Base-by-base conservation (phyloP, 92 coral and sea anemone genomes). In the Metridium senile region DNA sequence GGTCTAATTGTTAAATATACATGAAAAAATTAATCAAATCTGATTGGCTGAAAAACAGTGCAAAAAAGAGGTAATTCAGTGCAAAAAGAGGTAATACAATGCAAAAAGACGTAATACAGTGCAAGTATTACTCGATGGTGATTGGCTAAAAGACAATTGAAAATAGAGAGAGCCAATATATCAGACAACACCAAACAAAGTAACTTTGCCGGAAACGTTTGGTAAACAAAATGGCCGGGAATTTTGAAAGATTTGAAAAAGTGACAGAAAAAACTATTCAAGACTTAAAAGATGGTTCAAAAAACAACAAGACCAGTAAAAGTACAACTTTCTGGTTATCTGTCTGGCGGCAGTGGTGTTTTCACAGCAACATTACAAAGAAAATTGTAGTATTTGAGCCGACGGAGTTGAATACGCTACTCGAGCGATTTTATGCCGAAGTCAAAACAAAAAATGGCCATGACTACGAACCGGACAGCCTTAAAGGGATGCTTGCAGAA, bases 371-470 rank as follows among this genome's bases (percentile, higher is more conserved):
- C 26, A 54, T 54, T 54, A 4, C 22, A 9, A 9, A 10, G 4
- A 6, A 3, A 4, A n/a, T 9, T 9, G 22, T 8, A n/a, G 4
- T 10, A 9, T 21, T 8, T 54, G 22, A 54, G 6, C 61, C 61
- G 4, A 3, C 61, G 3, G 25, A 11, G 16, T 54, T 54, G 61
- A 54, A 54, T 21, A 54, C 6, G 9, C 61, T 54, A 4, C 22
- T 54, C 25, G n/a, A n/a, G n/a, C n/a, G n/a, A 21, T 54, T 54
- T 54, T 54, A 10, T 54, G 52, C 61, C 16, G 25, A 54, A 54
- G 61, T 54, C 9, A 54, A 54, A 54, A 54, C 16, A 11, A 29
- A 51, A 54, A 21, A 53, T 72, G 83, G 69, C 26, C 65, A 77
- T 30, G 75, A 67, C 66, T 2, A 43, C 62, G 10, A 72, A 33